These are phyloP conservation scores for Melanargia galathea DNA, from an alignment of 2,888 invertebrate genomes.

Conservation along the genomic window DNA sequence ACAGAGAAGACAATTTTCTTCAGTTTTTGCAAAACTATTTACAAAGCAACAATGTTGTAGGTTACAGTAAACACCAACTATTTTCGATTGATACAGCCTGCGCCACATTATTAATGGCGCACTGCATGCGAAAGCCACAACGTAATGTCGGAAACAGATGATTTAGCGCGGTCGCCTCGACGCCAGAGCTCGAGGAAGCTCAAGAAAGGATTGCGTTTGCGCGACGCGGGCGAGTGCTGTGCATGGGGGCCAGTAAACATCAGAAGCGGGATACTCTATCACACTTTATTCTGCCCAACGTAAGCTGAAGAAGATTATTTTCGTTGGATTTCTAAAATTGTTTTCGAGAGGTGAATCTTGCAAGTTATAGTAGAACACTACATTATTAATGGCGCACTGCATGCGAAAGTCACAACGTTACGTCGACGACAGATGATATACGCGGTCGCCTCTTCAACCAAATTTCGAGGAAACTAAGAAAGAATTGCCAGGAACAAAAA, in stretches of 20 bases:
- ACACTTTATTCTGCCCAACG: not conserved
- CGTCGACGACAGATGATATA: slow-evolving; percentile 10
- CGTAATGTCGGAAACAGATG: slow-evolving; percentile 14
- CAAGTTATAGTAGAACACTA: not conserved
- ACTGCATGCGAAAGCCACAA: slow-evolving; percentile 16
- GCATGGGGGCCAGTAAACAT: not conserved
- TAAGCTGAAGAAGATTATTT: not conserved
- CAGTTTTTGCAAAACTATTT: not conserved
- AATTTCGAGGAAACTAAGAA: not conserved
- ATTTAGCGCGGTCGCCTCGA: slow-evolving; percentile 11
- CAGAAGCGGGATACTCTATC: not conserved
- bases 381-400: slow-evolving; percentile 11
- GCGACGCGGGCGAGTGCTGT: not conserved
- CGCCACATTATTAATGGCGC: slow-evolving; percentile 6
- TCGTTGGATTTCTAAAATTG: not conserved
- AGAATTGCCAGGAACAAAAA: too few relatives aligned
- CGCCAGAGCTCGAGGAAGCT: not conserved
- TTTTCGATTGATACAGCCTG: not conserved
- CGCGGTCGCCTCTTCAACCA: not conserved
- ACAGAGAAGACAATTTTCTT: not conserved
- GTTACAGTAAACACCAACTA: not conserved
- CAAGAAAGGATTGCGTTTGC: slow-evolving; percentile 10
- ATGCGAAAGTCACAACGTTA: slow-evolving; percentile 10
- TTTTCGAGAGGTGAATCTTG: not conserved
- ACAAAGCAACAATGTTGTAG: not conserved